Evolutionary conservation across 2,113 vertebrate genomes (phyloP), one percentile per base, ranked within the genome.

Genomic region (Nansenia antarctica): DNA sequence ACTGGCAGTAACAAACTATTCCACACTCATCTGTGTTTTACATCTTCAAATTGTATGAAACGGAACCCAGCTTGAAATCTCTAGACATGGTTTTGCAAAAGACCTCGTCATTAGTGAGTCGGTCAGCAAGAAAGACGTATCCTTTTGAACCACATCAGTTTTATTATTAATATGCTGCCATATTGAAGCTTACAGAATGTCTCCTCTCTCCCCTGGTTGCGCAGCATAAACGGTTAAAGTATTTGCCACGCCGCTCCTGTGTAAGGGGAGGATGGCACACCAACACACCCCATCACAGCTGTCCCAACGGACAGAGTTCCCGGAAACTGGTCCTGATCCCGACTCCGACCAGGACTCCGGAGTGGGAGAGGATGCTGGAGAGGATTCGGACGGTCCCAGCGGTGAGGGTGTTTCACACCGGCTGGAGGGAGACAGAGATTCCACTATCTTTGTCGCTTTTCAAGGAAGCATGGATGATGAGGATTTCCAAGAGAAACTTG

Each of bases 401-500:
- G 80, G 76, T 72, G 66, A 62, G 78, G 62, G 80, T 29, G 5
- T 29, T 8, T 63, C 31, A 3, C 72, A 14, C 67, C 7, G 71
- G 64, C 77, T 81, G 8, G 76, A 85, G 18, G 34, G 20, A 22
- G 79, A 66, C 47, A 86, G 88, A 73, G 87, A 92, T 82, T 94
- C 94, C 57, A 98, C 91, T 0, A 95, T 99, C 70, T 98, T 97
- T 81, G 87, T 98, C 70, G 93, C 96, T 77, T 98, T 99, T 83
- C 93, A 93, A 89, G 97, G 97, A 74, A 95, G 96, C 85, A 94
- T 98, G 88, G 89, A 92, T 26, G 98, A 99, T 85, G 91, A 89
- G 75, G 95, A 99, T 84, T 97, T 98, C 79, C 87, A 91, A 73
- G 87, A 93, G 78, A 99, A 98, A 83, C 93, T 98, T 31, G 90